Evolutionary conservation across 2,888 invertebrate species (phyloP).

Genomic region (Atethmia centrago): DNA sequence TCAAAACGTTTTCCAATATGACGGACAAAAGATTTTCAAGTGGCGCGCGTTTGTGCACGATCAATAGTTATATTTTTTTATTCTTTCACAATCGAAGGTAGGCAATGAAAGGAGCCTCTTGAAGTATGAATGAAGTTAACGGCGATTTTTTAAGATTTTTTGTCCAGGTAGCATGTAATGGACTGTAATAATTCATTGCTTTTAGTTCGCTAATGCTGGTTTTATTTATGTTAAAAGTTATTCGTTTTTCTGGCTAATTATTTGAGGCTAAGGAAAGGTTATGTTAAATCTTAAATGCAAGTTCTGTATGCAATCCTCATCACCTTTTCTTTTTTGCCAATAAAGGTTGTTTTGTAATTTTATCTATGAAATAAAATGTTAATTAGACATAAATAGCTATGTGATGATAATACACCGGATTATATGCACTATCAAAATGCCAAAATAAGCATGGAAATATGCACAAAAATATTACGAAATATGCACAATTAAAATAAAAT

Average conservation of each 20-base stretch:
- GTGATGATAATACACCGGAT: no score
- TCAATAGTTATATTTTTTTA: conserved; percentile 89
- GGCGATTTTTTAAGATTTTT: conserved; percentile 82
- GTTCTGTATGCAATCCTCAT: neutral
- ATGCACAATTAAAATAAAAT: no score
- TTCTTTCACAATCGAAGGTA: conserved; percentile 86
- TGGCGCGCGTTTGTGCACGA: conserved; percentile 85
- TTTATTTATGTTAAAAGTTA: conserved; percentile 32
- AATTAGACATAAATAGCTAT: neutral
- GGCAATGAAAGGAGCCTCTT: conserved; percentile 88
- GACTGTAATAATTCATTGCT: conserved; percentile 81
- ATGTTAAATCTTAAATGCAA: no score
- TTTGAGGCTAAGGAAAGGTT: neutral
- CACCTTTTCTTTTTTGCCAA: neutral
- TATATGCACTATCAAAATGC: no score
- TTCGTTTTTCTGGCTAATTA: conserved; percentile 2
- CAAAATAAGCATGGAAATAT: no score
- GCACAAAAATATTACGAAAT: no score
- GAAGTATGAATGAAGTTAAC: conserved; percentile 87
- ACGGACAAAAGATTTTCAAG: conserved; percentile 88
- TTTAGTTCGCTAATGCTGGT: conserved; percentile 71
- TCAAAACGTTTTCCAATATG: conserved; percentile 88
- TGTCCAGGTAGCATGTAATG: conserved; percentile 85
- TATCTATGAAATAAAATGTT: neutral
- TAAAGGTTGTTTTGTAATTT: neutral